A percentile compares a stretch with the other conserved stretches of the same genome.
These are phyloP conservation scores for Melanotaenia pygmaea DNA, from an alignment of 2,797 vertebrate genomes.

Conservation along the genomic window DNA sequence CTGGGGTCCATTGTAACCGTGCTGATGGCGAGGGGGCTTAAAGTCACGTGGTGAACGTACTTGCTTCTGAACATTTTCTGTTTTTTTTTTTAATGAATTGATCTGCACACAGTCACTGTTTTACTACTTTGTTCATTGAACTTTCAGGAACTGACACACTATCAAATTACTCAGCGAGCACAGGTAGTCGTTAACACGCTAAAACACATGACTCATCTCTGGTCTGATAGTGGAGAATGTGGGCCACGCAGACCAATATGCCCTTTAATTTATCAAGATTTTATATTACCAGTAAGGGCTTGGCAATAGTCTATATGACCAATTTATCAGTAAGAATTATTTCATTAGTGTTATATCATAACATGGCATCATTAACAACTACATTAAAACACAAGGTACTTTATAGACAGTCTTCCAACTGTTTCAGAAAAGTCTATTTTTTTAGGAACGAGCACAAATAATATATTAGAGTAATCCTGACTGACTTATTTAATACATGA, in stretches of 20 bases:
- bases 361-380: no score
- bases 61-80: not conserved
- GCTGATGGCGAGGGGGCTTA: not conserved
- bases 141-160: slow-evolving; percentile 49
- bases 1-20: slow-evolving; percentile 2
- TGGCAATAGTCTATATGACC: no score
- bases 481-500: no score
- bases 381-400: no score
- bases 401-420: no score
- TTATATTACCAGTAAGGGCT: slow-evolving; percentile 3
- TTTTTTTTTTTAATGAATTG: not conserved
- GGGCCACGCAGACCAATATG: slow-evolving; percentile 10
- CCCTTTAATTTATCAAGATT: slow-evolving; percentile 3
- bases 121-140: slow-evolving; percentile 20
- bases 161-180: slow-evolving; percentile 35
- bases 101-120: not conserved
- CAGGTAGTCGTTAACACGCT: slow-evolving; percentile 26
- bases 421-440: no score
- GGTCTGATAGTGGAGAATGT: slow-evolving; percentile 46
- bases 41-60: not conserved
- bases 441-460: no score
- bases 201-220: slow-evolving; percentile 44
- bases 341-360: no score
- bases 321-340: no score
- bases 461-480: no score